Percentiles rank a stretch among this genome's conserved stretches.
phyloP scores from a whole-genome alignment of 2,797 vertebrate species.

The Australoheros facetus region DNA sequence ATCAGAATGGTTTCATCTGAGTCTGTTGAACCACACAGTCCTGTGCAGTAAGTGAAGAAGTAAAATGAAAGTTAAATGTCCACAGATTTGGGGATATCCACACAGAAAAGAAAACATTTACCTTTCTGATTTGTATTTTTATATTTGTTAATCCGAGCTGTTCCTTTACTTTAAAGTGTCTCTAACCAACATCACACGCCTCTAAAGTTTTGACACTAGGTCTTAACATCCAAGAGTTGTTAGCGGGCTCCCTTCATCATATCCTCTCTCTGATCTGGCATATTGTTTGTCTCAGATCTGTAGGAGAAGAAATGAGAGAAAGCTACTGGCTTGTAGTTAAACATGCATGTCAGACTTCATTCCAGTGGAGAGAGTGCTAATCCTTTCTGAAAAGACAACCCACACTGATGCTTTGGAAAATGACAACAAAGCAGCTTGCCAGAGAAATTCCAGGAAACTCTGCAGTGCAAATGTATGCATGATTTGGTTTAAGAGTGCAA shows the following conservation, averaged over 20 bases:
- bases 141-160: conserved; percentile 5
- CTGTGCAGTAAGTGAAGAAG: background rate
- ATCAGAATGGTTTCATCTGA: conserved; percentile 4
- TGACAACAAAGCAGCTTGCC: conserved; percentile 36
- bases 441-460: conserved; percentile 29
- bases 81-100: background rate
- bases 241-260: conserved; percentile 21
- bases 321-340: conserved; percentile 32
- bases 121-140: background rate
- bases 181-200: conserved; percentile 6
- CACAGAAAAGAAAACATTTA: background rate
- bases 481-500: conserved; percentile 20
- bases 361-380: conserved; percentile 33
- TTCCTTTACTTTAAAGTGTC: conserved; percentile 6
- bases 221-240: conserved; percentile 18
- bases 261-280: conserved; percentile 38
- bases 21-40: background rate
- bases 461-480: conserved; percentile 6
- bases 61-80: background rate
- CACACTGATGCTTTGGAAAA: conserved; percentile 36
- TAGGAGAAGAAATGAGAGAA: conserved; percentile 9
- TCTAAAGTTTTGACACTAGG: conserved; percentile 17
- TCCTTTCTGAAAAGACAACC: conserved; percentile 46
- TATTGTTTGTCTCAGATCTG: conserved; percentile 35
- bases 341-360: conserved; percentile 43